Conservation (phyloP, 2,888 invertebrate genomes). For the Eremobia ochroleuca region DNA sequence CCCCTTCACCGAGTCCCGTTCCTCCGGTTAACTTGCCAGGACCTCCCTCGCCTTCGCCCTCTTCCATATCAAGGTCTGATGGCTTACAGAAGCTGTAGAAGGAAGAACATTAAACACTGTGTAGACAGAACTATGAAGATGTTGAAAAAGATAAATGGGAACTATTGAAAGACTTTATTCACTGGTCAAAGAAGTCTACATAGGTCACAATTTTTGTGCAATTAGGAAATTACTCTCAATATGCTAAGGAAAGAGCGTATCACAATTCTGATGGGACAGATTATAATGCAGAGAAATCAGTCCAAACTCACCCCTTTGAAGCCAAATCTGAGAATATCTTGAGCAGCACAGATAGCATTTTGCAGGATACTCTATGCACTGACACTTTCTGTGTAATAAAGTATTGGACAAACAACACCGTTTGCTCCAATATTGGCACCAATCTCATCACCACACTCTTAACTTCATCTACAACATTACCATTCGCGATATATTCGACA, state of each 20-base stretch:
- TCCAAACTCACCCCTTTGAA: constrained; percentile 91
- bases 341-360: constrained; percentile 95
- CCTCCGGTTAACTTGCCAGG: constrained; percentile 93
- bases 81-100: constrained; percentile 97
- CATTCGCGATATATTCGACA: constrained; percentile 82
- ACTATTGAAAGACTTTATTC: background rate
- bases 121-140: background rate
- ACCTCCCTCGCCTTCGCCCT: constrained; percentile 92
- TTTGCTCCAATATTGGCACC: constrained; percentile 95
- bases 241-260: background rate
- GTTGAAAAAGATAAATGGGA: background rate
- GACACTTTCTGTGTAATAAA: constrained; percentile 95
- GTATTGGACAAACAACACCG: constrained; percentile 94
- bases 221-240: background rate
- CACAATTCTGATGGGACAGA: background rate
- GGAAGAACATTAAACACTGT: background rate
- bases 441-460: constrained; percentile 85
- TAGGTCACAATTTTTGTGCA: background rate
- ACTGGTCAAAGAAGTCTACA: background rate
- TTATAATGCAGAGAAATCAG: background rate
- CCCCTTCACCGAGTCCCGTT: constrained; percentile 97
- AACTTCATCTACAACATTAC: constrained; percentile 71
- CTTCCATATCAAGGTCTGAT: constrained; percentile 95
- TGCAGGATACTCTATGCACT: constrained; percentile 94
- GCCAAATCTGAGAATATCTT: constrained; percentile 96